Conservation (phyloP, 2,888 invertebrate genomes). For the Eurytoma californica region DNA sequence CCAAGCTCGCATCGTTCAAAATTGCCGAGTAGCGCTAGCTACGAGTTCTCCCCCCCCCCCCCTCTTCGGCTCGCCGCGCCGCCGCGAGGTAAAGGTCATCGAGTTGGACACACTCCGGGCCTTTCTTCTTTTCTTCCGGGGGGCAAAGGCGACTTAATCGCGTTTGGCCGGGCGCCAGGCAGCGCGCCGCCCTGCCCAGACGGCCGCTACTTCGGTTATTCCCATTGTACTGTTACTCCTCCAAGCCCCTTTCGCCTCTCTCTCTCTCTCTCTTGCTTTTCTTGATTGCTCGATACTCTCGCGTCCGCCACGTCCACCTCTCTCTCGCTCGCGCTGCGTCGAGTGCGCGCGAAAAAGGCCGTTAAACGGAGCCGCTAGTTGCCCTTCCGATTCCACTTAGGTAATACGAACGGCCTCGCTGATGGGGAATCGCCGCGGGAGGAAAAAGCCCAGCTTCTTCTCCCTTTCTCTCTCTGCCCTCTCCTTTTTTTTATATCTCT, state of each 20-base stretch:
- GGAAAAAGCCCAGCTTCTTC: not conserved
- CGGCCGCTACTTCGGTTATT: slow-evolving; percentile 16
- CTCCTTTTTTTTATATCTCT: not conserved
- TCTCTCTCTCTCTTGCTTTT: slow-evolving; percentile 3
- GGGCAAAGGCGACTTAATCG: slow-evolving; percentile 68
- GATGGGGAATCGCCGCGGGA: no score
- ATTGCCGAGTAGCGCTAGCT: slow-evolving; percentile 58
- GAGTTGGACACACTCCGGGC: slow-evolving; percentile 59
- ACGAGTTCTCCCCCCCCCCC: no score
- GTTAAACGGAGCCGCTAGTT: not conserved
- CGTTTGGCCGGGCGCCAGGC: slow-evolving; percentile 69
- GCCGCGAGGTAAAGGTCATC: slow-evolving; percentile 58
- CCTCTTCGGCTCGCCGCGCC: slow-evolving; percentile 38
- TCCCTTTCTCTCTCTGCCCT: not conserved
- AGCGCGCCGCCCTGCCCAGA: not conserved
- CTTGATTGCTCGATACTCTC: slow-evolving; percentile 48
- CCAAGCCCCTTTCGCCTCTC: no score
- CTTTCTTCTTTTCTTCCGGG: slow-evolving; percentile 61
- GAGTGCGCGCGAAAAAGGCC: not conserved
- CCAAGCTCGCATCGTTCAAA: slow-evolving; percentile 68
- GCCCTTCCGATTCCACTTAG: not conserved
- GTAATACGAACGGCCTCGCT: slow-evolving; percentile 4
- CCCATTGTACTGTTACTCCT: slow-evolving; percentile 22
- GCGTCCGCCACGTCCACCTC: not conserved
- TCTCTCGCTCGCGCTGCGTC: not conserved